Base-by-base conservation (phyloP, 2,888 invertebrate genomes). In the Apamea monoglypha region DNA sequence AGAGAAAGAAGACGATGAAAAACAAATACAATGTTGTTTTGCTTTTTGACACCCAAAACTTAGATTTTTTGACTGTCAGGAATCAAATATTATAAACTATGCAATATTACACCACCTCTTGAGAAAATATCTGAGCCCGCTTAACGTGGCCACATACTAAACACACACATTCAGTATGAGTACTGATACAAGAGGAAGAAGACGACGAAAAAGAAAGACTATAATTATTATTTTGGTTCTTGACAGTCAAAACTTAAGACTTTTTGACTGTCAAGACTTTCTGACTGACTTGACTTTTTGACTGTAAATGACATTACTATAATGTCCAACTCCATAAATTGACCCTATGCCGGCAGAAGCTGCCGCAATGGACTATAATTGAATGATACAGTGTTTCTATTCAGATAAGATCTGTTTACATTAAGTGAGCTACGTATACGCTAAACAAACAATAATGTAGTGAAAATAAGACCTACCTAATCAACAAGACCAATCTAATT, bases 401-500 rank as follows among this genome's bases (percentile, higher is more conserved):
- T 56, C 18, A 56, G 7, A 32, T 8, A 14, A 18, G 8, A 53
- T 16, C 12, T 44, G 67, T 50, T 74, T 36, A n/a, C 14, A n/a
- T 2, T 21, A 32, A 74, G 7, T 72, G 56, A 76, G 2, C n/a
- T 63, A n/a, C n/a, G n/a, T n/a, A 32, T 18, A 61, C 1, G 14
- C 69, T 59, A 59, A 70, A 83, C 36, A 77, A 77, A 66, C 56
- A 70, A 64, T 66, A 61, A 66, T 44, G 25, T 32, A 36, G 4
- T 7, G n/a, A 59, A 69, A 70, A 78, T 78, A 84, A 84, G 64
- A 71, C 44, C 18, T 61, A 70, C 14, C n/a, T 66, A 61, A 67
- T 84, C 59, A 78, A 71, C 84, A 67, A 78, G n/a, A 32, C 56
- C 56, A 59, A 76, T 76, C 64, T 68, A 64, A 73, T 78, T 63